Base-by-base conservation (phyloP, 2,797 vertebrate genomes). In the Sebastes steindachneri region DNA sequence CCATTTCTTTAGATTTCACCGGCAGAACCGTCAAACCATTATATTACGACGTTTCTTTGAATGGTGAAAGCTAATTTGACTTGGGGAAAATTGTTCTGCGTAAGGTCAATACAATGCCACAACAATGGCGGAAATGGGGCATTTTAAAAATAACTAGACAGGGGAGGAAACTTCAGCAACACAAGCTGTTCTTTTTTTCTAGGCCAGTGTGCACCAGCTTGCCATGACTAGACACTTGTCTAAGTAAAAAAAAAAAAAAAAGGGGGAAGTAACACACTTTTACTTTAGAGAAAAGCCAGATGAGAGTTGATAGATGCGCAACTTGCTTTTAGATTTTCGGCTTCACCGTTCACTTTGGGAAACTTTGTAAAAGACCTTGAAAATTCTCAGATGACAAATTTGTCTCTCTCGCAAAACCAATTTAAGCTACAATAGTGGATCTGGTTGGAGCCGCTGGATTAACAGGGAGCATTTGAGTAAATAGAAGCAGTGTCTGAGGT, bases 101-200 rank as follows among this genome's bases (percentile, higher is more conserved):
- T 92, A 94, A 96, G 96, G 96, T 96, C 96, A 96, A 94, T 94
- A 96, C 93, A 96, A 96, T 96, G 95, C 91, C 95, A 95, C 95
- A 96, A 96, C 94, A 96, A 96, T 95, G 94, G 95, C 92, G 93
- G 93, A 96, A 96, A 96, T 96, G 95, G 96, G 96, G 89, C 96
- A 94, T 92, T 94, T 92, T 96, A 96, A 96, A 96, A 96, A 96
- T 96, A 96, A 96, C 96, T 89, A 94, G 93, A 94, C 82, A 88
- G 94, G 91, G 88, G 92, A 93, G 87, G 86, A 95, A 96, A 96
- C 93, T 96, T 96, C 90, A 85, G 92, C 93, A 94, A 95, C 92
- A 94, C 93, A 93, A 92, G 94, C 92, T 94, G 93, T 94, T 95
- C 94, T 95, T 94, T 94, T 90, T 95, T 96, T 96, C 95, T 96